These are phyloP conservation scores for Gadopsis marmoratus DNA, from an alignment of 2,797 vertebrate genomes.

Conservation along the genomic window DNA sequence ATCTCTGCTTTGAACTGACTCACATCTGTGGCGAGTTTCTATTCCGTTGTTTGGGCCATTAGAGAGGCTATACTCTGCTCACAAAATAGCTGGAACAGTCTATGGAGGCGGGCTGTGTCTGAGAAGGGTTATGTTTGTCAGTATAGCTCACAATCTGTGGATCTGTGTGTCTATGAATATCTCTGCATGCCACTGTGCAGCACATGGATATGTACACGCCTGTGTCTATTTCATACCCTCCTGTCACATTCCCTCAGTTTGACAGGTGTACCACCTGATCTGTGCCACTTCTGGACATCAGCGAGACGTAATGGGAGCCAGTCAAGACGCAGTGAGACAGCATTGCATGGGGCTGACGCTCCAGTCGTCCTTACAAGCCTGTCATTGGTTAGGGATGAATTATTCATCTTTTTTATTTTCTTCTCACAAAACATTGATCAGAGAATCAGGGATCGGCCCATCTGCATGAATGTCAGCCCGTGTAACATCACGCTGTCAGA, in stretches of 20 bases:
- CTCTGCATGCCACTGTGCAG: conserved; percentile 14
- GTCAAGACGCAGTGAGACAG: conserved; percentile 28
- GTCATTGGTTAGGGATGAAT: conserved; percentile 58
- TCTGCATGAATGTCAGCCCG: conserved; percentile 41
- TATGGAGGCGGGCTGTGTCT: conserved; percentile 33
- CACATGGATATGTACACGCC: conserved; percentile 10
- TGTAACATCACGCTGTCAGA: conserved; percentile 57
- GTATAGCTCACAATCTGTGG: conserved; percentile 59
- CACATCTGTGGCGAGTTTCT: conserved; percentile 55
- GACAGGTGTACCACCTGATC: conserved; percentile 52
- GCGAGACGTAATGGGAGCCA: conserved; percentile 34
- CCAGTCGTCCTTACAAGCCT: conserved; percentile 40
- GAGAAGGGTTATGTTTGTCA: conserved; percentile 48
- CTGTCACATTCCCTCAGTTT: conserved; percentile 39
- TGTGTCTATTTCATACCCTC: conserved; percentile 26
- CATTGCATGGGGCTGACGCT: conserved; percentile 11
- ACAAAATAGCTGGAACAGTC: conserved; percentile 23
- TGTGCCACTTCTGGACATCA: conserved; percentile 56
- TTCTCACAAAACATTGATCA: conserved; percentile 64
- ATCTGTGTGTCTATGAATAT: conserved; percentile 53
- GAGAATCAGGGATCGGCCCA: conserved; percentile 37
- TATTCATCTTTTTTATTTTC: conserved; percentile 55
- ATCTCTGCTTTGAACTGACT: conserved; percentile 63
- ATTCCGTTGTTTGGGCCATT: conserved; percentile 54
- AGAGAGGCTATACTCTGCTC: conserved; percentile 36